These are phyloP conservation scores for Amniataba percoides DNA, from an alignment of 2,797 vertebrate species.

Conservation along the genomic window DNA sequence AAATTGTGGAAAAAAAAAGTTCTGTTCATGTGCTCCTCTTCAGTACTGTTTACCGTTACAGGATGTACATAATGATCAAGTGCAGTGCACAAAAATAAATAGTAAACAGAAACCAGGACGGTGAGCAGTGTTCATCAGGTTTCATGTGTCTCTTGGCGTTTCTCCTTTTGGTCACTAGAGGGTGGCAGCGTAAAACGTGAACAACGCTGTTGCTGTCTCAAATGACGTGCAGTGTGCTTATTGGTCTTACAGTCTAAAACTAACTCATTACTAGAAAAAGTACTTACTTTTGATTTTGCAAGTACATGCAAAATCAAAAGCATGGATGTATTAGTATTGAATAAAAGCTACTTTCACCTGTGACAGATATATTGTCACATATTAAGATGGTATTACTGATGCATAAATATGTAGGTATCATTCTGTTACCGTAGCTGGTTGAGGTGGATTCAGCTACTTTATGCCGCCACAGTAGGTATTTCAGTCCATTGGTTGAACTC, in stretches of 20 bases:
- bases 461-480: background rate
- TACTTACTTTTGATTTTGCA: too few species aligned
- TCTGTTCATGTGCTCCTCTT: conserved; percentile 89
- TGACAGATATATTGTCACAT: background rate
- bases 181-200: conserved; percentile 36
- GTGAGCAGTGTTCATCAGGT: conserved; percentile 4
- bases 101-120: conserved; percentile 75
- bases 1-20: conserved; percentile 87
- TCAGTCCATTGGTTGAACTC: background rate
- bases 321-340: background rate
- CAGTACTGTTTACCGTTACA: conserved; percentile 86
- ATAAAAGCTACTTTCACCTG: background rate
- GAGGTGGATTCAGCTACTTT: background rate
- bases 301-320: background rate
- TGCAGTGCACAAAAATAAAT: conserved; percentile 91
- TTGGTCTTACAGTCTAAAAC: background rate
- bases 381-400: background rate
- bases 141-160: conserved; percentile 4
- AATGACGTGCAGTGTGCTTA: background rate
- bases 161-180: conserved; percentile 55
- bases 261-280: background rate
- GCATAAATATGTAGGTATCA: background rate
- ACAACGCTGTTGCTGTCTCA: too few species aligned
- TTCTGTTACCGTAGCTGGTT: background rate
- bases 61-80: conserved; percentile 91